phyloP scores from a whole-genome alignment of 1,140 invertebrate genomes.

The Liolophura sinensis region DNA sequence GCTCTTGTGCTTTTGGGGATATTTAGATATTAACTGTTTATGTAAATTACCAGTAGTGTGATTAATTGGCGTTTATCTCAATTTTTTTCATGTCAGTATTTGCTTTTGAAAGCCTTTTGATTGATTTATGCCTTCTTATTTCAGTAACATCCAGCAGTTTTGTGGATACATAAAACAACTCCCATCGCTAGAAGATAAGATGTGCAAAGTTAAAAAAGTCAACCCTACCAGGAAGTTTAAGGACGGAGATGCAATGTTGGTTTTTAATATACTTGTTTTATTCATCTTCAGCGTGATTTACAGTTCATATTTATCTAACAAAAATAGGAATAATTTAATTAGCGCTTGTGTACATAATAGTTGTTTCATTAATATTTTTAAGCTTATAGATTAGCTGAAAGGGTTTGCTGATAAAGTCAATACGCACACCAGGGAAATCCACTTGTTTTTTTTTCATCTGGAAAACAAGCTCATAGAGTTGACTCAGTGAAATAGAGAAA shows the following conservation, averaged over 20 bases:
- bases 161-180: constrained; percentile 80
- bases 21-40: too few species aligned
- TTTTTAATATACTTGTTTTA: constrained; percentile 13
- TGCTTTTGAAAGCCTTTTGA: constrained; percentile 5
- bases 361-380: constrained; percentile 1
- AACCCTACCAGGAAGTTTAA: constrained; percentile 42
- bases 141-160: constrained; percentile 81
- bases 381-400: too few species aligned
- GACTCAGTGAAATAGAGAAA: too few species aligned
- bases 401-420: too few species aligned
- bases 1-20: too few species aligned
- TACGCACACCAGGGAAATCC: too few species aligned
- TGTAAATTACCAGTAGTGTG: too few species aligned
- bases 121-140: constrained; percentile 35
- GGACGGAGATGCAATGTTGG: constrained; percentile 64
- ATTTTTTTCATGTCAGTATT: constrained; percentile 2
- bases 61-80: too few species aligned
- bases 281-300: constrained; percentile 51
- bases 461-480: too few species aligned
- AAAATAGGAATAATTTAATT: neutral
- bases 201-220: constrained; percentile 42
- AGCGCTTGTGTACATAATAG: neutral
- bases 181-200: constrained; percentile 69
- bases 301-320: constrained; percentile 20
- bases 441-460: too few species aligned